Percentiles rank a stretch among this genome's conserved stretches.
phyloP scores from a whole-genome alignment of 2,797 vertebrate species.

The Anguilla marmorata region DNA sequence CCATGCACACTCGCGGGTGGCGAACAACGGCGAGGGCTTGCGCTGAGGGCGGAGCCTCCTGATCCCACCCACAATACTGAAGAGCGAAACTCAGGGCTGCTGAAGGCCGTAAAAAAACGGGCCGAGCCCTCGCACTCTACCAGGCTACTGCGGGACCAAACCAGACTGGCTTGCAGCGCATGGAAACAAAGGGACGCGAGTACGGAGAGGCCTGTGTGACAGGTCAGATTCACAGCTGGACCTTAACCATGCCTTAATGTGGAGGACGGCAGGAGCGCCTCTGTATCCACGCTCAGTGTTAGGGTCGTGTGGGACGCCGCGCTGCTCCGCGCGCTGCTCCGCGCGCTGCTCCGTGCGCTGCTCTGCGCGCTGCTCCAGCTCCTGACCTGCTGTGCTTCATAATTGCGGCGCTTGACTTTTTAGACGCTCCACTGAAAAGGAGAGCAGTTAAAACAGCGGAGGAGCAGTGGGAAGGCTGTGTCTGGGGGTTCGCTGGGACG shows the following conservation, averaged over 20 bases:
- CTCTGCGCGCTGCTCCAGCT: neutral
- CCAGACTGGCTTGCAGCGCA: no score
- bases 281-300: neutral
- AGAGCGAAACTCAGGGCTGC: no score
- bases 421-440: neutral
- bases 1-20: no score
- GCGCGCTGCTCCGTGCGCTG: neutral
- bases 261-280: no score
- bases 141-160: no score
- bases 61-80: no score
- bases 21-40: no score
- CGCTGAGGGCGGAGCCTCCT: no score
- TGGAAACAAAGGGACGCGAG: no score
- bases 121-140: no score
- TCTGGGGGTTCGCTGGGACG: neutral
- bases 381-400: neutral
- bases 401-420: neutral
- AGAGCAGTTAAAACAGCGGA: neutral
- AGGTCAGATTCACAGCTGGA: neutral
- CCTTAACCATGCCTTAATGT: neutral
- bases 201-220: no score
- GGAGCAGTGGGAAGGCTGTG: neutral
- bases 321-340: neutral
- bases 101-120: no score
- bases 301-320: neutral